Evolutionary conservation across 2,113 vertebrate species (phyloP).

Genomic region (Hylia prasina): DNA sequence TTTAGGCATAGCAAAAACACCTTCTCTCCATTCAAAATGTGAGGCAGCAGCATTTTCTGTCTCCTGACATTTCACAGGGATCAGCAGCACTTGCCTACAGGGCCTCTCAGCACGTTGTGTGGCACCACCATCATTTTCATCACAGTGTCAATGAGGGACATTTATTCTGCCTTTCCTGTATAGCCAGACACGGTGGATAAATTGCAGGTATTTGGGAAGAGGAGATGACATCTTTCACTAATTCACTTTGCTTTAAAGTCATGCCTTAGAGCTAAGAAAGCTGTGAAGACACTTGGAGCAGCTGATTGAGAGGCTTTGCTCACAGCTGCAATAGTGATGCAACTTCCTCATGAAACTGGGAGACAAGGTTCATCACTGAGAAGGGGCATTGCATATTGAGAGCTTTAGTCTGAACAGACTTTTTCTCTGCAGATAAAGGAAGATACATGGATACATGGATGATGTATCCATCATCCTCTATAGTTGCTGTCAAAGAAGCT

Average conservation of each 20-base stretch:
- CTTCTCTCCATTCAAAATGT: neutral
- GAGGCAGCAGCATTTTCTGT: neutral
- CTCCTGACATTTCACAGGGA: neutral
- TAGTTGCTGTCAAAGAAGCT: neutral
- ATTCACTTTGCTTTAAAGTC: neutral
- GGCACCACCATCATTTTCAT: neutral
- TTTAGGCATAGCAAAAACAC: neutral
- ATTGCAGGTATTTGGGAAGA: neutral
- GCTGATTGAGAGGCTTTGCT: neutral
- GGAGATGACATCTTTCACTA: neutral
- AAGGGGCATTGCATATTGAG: neutral
- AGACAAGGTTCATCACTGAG: neutral
- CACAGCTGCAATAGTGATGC: neutral
- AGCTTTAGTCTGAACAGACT: neutral
- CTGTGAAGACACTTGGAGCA: neutral
- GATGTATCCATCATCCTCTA: neutral
- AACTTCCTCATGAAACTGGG: neutral
- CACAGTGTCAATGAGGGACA: neutral
- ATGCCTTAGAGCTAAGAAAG: neutral
- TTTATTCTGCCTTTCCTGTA: neutral
- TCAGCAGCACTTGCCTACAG: neutral
- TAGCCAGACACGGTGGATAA: neutral
- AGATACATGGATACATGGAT: no score
- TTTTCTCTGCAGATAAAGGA: neutral
- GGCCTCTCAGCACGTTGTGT: fast-evolving